A percentile compares a stretch with the other conserved stretches of the same genome.
phyloP scores from a whole-genome alignment of 2,888 invertebrate genomes.

The Crioceris asparagi region DNA sequence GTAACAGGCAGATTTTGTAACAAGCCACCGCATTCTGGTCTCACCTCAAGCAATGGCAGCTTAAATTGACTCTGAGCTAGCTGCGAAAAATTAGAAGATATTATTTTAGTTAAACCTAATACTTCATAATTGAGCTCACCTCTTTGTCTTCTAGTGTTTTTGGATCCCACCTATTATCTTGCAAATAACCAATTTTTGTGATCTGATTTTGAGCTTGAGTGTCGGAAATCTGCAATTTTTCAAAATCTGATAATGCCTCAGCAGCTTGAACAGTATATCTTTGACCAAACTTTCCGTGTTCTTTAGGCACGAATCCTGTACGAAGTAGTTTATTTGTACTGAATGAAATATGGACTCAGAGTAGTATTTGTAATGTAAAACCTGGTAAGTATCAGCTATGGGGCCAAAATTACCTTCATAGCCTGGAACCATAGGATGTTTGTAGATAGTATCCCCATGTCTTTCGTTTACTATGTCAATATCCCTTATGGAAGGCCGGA shows the following conservation, averaged over 20 bases:
- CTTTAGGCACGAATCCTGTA: slow-evolving; percentile 55
- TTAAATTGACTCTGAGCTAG: slow-evolving; percentile 57
- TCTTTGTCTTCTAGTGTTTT: slow-evolving; percentile 50
- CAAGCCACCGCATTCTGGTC: slow-evolving; percentile 57
- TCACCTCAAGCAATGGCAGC: slow-evolving; percentile 54
- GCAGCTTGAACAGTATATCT: slow-evolving; percentile 61
- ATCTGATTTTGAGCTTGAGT: slow-evolving; percentile 49
- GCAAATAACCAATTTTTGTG: slow-evolving; percentile 47
- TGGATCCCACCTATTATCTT: slow-evolving; percentile 53
- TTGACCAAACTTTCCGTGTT: slow-evolving; percentile 58
- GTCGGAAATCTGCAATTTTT: slow-evolving; percentile 48
- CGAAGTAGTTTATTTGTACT: no score
- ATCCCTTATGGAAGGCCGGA: slow-evolving; percentile 53
- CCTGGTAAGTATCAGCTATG: no score
- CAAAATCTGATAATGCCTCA: slow-evolving; percentile 63
- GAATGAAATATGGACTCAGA: no score
- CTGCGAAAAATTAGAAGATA: slow-evolving; percentile 37
- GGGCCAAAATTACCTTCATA: slow-evolving; percentile 57
- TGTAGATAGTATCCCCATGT: slow-evolving; percentile 58
- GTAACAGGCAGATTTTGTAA: slow-evolving; percentile 49
- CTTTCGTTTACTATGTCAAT: slow-evolving; percentile 54
- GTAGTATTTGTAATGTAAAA: no score
- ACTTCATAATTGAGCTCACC: slow-evolving; percentile 36
- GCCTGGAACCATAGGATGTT: slow-evolving; percentile 63
- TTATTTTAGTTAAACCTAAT: not conserved